Percentiles rank a stretch among this genome's conserved stretches.
phyloP scores from a whole-genome alignment of 2,797 vertebrate genomes.

The Macroramphosus scolopax region DNA sequence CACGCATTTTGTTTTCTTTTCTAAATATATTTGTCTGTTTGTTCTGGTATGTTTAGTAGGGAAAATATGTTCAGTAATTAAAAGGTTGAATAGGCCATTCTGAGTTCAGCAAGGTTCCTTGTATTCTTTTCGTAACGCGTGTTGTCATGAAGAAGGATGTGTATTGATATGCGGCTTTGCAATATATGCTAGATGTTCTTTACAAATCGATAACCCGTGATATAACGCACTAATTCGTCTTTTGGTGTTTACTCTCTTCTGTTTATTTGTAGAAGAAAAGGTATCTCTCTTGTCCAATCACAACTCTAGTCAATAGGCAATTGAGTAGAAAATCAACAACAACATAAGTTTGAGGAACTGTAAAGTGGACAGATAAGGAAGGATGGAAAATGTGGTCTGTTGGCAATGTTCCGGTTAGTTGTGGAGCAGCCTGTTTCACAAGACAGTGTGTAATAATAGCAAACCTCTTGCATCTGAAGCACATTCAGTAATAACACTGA shows the following conservation, averaged over 20 bases:
- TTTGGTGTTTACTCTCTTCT: neutral
- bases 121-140: conserved; percentile 5
- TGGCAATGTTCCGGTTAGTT: neutral
- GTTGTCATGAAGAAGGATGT: conserved; percentile 6
- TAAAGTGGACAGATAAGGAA: too few relatives aligned
- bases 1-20: conserved; percentile 23
- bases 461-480: conserved; percentile 12
- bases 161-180: conserved; percentile 2
- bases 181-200: neutral
- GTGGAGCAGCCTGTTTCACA: conserved; percentile 19
- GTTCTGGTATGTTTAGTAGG: neutral
- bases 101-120: neutral
- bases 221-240: neutral
- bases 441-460: conserved; percentile 13
- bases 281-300: too few relatives aligned
- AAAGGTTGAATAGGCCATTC: neutral
- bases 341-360: neutral
- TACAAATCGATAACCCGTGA: neutral
- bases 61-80: neutral
- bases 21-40: conserved; percentile 1
- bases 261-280: conserved; percentile 1
- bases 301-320: too few relatives aligned
- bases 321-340: too few relatives aligned
- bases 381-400: neutral
- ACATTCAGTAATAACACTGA: conserved; percentile 19